phyloP scores from a whole-genome alignment of 2,113 vertebrate species.

The Sterna hirundo region DNA sequence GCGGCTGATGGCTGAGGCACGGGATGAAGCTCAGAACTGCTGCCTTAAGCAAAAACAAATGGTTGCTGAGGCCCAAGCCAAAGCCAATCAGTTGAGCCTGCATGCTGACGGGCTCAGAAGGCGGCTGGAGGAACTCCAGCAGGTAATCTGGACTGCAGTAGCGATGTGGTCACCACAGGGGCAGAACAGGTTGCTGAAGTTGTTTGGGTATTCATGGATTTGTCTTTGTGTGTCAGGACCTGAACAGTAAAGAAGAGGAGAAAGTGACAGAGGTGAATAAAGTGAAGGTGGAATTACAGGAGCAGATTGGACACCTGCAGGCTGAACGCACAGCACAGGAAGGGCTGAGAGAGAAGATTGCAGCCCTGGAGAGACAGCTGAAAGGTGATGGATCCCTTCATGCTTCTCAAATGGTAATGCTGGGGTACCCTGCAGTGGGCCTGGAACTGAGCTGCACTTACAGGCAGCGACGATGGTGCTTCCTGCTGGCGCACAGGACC shows the following conservation, averaged over 20 bases:
- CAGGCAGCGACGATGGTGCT: neutral
- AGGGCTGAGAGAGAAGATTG: conserved; percentile 85
- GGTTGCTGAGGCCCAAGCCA: conserved; percentile 81
- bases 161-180: neutral
- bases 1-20: conserved; percentile 74
- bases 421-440: neutral
- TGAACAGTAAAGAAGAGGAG: conserved; percentile 88
- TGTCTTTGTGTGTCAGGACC: conserved; percentile 75
- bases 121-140: conserved; percentile 85
- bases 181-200: neutral
- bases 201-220: neutral
- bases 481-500: neutral
- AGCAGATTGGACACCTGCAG: conserved; percentile 87
- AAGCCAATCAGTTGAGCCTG: conserved; percentile 76
- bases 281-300: conserved; percentile 88
- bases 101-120: conserved; percentile 81
- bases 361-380: conserved; percentile 87
- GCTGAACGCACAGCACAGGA: conserved; percentile 83
- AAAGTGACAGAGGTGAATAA: conserved; percentile 84
- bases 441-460: neutral
- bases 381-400: conserved; percentile 78
- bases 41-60: conserved; percentile 87
- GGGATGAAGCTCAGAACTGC: conserved; percentile 85
- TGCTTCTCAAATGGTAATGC: neutral
- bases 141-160: conserved; percentile 72